Percentiles rank a stretch among this genome's conserved stretches.
phyloP scores from a whole-genome alignment of 2,113 vertebrate species.

The Phrynosoma platyrhinos region DNA sequence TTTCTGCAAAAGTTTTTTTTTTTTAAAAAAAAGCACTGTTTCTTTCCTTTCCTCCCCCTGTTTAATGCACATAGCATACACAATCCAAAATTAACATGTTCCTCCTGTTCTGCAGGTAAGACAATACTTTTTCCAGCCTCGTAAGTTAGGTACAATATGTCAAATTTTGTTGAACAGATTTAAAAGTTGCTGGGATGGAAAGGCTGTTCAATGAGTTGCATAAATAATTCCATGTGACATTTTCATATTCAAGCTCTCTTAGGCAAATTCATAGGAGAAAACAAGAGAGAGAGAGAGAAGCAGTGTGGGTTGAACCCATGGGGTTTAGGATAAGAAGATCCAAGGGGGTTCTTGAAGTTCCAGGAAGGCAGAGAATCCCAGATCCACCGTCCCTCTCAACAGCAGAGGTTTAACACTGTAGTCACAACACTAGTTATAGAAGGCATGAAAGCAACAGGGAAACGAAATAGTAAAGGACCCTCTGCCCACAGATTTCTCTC shows the following conservation, averaged over 20 bases:
- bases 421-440: not conserved
- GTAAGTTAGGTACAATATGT: slow-evolving; percentile 55
- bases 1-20: slow-evolving; percentile 56
- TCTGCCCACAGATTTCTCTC: not conserved
- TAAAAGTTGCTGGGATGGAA: slow-evolving; percentile 51
- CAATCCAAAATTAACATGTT: slow-evolving; percentile 70
- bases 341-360: not conserved
- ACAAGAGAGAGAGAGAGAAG: slow-evolving; percentile 37
- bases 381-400: not conserved
- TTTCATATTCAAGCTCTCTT: slow-evolving; percentile 45
- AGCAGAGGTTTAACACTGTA: not conserved
- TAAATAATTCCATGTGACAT: slow-evolving; percentile 29
- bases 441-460: too few relatives aligned
- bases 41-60: slow-evolving; percentile 16
- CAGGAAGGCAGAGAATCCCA: not conserved
- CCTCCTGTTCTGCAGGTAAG: slow-evolving; percentile 65
- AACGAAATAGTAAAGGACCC: not conserved
- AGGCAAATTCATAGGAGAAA: slow-evolving; percentile 39
- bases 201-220: slow-evolving; percentile 38
- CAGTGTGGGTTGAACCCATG: not conserved
- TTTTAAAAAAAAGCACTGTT: not conserved
- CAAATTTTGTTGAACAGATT: slow-evolving; percentile 57
- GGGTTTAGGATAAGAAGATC: too few relatives aligned
- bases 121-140: slow-evolving; percentile 54
- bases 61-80: slow-evolving; percentile 60